Base-by-base conservation (phyloP, 2,888 invertebrate species). In the Drosophila anomelani region DNA sequence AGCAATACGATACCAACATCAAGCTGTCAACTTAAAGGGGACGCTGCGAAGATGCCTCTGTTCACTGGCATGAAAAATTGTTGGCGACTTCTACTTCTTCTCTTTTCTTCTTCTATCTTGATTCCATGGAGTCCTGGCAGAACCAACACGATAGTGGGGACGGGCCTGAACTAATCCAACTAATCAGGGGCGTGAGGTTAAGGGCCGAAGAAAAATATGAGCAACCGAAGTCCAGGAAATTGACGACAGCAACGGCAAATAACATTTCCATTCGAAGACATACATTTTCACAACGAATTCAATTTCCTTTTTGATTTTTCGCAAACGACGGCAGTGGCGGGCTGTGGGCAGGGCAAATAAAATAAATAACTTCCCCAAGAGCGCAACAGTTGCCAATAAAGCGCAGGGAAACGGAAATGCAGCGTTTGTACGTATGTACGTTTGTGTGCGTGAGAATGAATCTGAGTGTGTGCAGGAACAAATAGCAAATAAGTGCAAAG, bases 401-500 rank as follows among this genome's bases (percentile, higher is more conserved):
- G 64, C 34, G 44, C 26, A 47, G 15, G 15, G 80, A 85, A 80
- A 43, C 87, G 85, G 87, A 85, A 83, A 81, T 85, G 87, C 85
- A 87, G 59, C 78, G 71, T 47, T 49, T 47, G 59, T 47, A 53
- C 44, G 71, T 47, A 53, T 47, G 59, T 47, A 53, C 44, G 59
- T 47, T 63, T 54, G 58, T 49, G 39, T 53, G 47, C 58, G 53
- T 60, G 51, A 20, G 43, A 36, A 29, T 59, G 54, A 60, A 55
- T 58, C 54, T 56, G 66, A 59, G 57, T 62, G 58, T 76, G 68
- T 76, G 77, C 68, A 77, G 81, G 85, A 85, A 85, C 85, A 85
- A 85, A 85, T 83, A 85, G 80, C 87, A 85, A 87, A 85, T 85
- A 85, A 86, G 85, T 85, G 85, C 86, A 85, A 85, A 86, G 87